These are phyloP conservation scores for Apogon talboti DNA, from an alignment of 2,797 vertebrate genomes.

Conservation along the genomic window DNA sequence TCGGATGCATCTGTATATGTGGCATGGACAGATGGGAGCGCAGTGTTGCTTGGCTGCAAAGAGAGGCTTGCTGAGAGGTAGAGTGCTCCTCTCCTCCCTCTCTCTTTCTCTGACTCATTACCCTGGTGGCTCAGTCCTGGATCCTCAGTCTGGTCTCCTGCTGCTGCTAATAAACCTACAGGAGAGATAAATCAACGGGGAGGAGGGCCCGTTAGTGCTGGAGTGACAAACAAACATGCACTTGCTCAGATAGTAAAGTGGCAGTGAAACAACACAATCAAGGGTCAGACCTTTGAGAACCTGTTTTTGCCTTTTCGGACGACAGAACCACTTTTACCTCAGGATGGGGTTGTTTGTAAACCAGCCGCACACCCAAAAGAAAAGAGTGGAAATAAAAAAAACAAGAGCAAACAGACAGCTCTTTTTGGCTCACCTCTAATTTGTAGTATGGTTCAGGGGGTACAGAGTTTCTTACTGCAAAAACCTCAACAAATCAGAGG, in stretches of 20 bases:
- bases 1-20: constrained; percentile 85
- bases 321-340: constrained; percentile 69
- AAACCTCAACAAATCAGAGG: constrained; percentile 82
- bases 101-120: constrained; percentile 97
- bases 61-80: constrained; percentile 87
- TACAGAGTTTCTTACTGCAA: constrained; percentile 82
- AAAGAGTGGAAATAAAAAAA: constrained; percentile 67
- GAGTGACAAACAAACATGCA: constrained; percentile 72
- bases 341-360: constrained; percentile 67
- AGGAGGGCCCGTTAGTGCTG: constrained; percentile 96
- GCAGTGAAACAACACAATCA: constrained; percentile 83
- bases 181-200: constrained; percentile 99
- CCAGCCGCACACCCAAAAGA: constrained; percentile 74
- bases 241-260: constrained; percentile 87
- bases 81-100: constrained; percentile 74
- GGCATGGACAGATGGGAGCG: constrained; percentile 92
- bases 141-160: constrained; percentile 97
- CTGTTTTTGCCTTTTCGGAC: constrained; percentile 66
- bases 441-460: constrained; percentile 79
- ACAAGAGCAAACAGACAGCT: constrained; percentile 68
- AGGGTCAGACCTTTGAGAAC: constrained; percentile 72
- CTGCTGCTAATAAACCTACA: constrained; percentile 99
- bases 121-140: constrained; percentile 96
- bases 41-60: constrained; percentile 85
- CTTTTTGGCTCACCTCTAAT: constrained; percentile 82